These are phyloP conservation scores for Diplodus puntazzo DNA, from an alignment of 2,797 vertebrate genomes.

Conservation along the genomic window DNA sequence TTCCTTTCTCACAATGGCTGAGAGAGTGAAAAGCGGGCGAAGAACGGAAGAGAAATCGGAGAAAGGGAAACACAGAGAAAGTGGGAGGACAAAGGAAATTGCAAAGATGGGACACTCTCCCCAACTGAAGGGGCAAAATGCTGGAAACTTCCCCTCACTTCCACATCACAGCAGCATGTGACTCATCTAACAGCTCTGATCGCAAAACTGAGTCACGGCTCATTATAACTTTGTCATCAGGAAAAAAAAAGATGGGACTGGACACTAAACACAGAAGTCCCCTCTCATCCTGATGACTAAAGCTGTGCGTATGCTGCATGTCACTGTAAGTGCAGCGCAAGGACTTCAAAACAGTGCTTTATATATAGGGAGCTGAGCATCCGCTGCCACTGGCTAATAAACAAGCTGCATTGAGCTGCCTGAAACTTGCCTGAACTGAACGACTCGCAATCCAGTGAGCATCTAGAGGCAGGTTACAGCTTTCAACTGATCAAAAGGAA, in stretches of 20 bases:
- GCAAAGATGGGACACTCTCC: conserved; percentile 34
- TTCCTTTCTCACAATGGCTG: conserved; percentile 69
- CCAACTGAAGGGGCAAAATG: conserved; percentile 27
- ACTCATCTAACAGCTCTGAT: conserved; percentile 38
- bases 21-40: conserved; percentile 46
- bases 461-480: conserved; percentile 16
- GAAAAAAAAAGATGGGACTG: conserved; percentile 11
- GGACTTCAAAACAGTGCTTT: conserved; percentile 31
- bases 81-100: conserved; percentile 49
- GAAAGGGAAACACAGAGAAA: conserved; percentile 22
- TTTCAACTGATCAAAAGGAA: conserved; percentile 14
- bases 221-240: conserved; percentile 26
- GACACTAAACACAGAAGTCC: conserved; percentile 26
- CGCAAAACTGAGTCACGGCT: conserved; percentile 28
- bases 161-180: conserved; percentile 28
- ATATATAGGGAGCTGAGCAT: conserved; percentile 38
- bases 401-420: conserved; percentile 35
- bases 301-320: conserved; percentile 18
- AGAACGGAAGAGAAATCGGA: conserved; percentile 26
- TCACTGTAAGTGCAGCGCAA: conserved; percentile 10
- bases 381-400: conserved; percentile 44
- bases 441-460: conserved; percentile 14
- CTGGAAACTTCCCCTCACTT: conserved; percentile 47
- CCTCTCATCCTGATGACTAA: conserved; percentile 23
- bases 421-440: conserved; percentile 18